phyloP scores from a whole-genome alignment of 2,797 vertebrate species.

The Gallinago stenura region DNA sequence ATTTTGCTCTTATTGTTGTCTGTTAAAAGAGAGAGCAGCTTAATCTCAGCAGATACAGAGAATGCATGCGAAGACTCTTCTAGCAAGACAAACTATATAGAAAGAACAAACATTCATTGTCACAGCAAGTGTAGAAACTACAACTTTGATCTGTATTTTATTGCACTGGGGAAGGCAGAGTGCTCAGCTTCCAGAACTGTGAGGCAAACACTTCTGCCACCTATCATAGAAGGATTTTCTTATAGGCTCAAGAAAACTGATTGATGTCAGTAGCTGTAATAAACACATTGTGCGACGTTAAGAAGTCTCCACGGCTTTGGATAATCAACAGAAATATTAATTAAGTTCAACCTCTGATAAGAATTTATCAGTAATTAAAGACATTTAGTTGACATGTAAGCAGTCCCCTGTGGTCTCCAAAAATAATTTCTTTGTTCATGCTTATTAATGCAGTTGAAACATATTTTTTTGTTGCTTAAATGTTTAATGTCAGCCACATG shows the following conservation, averaged over 20 bases:
- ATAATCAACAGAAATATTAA: conserved; percentile 44
- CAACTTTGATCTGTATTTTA: neutral
- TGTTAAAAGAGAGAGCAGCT: neutral
- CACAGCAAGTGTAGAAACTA: neutral
- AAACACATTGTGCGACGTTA: neutral
- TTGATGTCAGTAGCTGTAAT: neutral
- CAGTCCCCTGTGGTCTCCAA: neutral
- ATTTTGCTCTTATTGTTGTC: neutral
- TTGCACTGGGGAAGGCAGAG: neutral
- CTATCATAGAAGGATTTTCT: neutral
- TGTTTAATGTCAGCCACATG: neutral
- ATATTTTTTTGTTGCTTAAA: neutral
- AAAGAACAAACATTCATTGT: neutral
- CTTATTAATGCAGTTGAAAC: neutral
- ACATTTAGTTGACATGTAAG: neutral
- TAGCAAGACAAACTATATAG: neutral
- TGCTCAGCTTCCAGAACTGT: neutral
- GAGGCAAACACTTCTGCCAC: neutral
- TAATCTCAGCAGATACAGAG: neutral
- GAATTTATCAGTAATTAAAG: neutral
- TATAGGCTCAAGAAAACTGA: neutral
- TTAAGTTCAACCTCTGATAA: neutral
- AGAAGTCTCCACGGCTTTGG: neutral
- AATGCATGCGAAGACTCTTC: neutral
- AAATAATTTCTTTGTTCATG: neutral